Evolutionary conservation across 2,797 vertebrate genomes (phyloP).

Genomic region (Tokudaia muenninki): DNA sequence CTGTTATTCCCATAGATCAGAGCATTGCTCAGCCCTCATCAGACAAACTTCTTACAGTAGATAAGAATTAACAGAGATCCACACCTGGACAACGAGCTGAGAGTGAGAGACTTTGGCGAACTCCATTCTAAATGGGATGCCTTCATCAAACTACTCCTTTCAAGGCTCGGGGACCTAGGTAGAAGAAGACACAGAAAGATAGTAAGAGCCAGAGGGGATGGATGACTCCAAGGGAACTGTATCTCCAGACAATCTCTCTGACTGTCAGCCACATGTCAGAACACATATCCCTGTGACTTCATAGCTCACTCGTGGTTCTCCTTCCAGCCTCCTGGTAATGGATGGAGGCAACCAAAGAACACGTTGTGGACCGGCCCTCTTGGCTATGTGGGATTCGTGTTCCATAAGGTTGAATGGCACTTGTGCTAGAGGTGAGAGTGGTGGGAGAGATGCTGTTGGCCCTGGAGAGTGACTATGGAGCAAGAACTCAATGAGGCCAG

Average conservation of each 20-base stretch:
- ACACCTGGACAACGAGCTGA: neutral
- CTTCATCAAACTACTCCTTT: neutral
- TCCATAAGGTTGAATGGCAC: neutral
- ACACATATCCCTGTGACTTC: neutral
- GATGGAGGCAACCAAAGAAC: neutral
- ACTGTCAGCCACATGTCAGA: neutral
- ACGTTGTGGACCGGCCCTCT: neutral
- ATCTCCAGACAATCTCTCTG: constrained; percentile 25
- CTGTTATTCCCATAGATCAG: neutral
- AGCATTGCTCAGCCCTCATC: neutral
- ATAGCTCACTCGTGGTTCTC: neutral
- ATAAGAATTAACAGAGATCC: neutral
- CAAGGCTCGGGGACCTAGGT: neutral
- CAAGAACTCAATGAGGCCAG: neutral
- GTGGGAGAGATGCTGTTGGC: neutral
- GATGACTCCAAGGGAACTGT: neutral
- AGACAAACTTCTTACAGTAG: neutral
- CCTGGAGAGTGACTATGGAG: neutral
- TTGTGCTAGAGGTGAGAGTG: neutral
- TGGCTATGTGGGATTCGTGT: neutral
- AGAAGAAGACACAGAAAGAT: neutral
- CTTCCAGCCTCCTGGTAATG: neutral
- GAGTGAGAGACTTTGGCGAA: neutral
- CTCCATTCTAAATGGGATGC: neutral
- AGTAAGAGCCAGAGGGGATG: neutral